A percentile compares a stretch with the other conserved stretches of the same genome.
Conservation (phyloP, 2,888 invertebrate genomes). For the Pseudanteris insignis region DNA sequence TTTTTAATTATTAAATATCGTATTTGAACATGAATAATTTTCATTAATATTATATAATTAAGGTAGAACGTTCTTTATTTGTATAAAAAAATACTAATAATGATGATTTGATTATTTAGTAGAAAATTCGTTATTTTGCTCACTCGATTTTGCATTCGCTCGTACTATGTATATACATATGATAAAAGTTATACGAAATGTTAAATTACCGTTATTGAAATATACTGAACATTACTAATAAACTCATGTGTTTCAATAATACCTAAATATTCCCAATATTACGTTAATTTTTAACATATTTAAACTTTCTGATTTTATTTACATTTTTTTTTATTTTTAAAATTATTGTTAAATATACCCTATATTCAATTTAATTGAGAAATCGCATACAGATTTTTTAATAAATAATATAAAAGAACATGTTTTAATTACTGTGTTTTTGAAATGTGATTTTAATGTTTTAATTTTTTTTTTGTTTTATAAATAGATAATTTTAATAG, state of each 20-base stretch:
- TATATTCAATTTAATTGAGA: no score
- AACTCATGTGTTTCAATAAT: conserved; percentile 29
- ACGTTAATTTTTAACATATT: not conserved
- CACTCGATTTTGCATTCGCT: conserved; percentile 25
- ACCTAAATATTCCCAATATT: conserved; percentile 15
- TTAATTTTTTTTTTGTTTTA: no score
- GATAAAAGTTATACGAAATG: conserved; percentile 21
- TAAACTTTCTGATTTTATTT: conserved; percentile 1
- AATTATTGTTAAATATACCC: no score
- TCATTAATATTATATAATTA: conserved; percentile 18
- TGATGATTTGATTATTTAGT: conserved; percentile 8
- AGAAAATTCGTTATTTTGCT: conserved; percentile 22
- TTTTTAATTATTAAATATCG: conserved; percentile 20
- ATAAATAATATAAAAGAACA: no score
- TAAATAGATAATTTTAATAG: no score
- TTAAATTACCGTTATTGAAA: conserved; percentile 35
- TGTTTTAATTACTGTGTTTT: no score
- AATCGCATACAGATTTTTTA: no score
- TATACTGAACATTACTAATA: conserved; percentile 33
- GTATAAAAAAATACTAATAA: conserved; percentile 2
- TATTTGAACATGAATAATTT: conserved; percentile 10
- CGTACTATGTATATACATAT: conserved; percentile 21
- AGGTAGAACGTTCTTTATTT: conserved; percentile 12
- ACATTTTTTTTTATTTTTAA: not conserved
- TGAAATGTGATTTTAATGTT: no score